These are phyloP conservation scores for Hofmannophila pseudospretella DNA, from an alignment of 2,888 invertebrate genomes.

Conservation along the genomic window DNA sequence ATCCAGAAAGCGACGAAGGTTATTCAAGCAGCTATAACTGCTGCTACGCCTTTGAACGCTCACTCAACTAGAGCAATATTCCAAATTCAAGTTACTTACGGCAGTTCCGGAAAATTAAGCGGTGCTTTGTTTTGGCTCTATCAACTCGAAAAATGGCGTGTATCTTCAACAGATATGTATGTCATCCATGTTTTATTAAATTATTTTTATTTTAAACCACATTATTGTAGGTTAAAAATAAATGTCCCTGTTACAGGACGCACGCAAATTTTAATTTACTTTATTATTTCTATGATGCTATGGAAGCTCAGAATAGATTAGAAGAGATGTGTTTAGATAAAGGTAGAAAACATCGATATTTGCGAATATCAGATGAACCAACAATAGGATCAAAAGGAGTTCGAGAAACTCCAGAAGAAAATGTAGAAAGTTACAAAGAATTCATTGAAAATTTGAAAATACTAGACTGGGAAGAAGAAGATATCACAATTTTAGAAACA, in stretches of 20 bases:
- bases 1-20: constrained; percentile 83
- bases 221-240: not conserved
- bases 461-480: constrained; percentile 85
- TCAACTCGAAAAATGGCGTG: constrained; percentile 92
- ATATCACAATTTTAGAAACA: constrained; percentile 83
- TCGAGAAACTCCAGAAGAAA: constrained; percentile 81
- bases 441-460: constrained; percentile 80
- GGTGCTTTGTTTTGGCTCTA: constrained; percentile 92
- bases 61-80: constrained; percentile 91
- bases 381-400: constrained; percentile 78
- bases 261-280: constrained; percentile 94
- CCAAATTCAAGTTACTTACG: constrained; percentile 89
- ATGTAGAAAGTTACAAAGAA: constrained; percentile 80
- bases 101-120: constrained; percentile 90
- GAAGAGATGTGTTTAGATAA: constrained; percentile 82
- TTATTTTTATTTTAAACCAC: not conserved
- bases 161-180: constrained; percentile 87
- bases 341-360: constrained; percentile 85
- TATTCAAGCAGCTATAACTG: constrained; percentile 88
- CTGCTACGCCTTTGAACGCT: constrained; percentile 89
- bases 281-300: constrained; percentile 93
- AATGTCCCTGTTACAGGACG: constrained; percentile 78
- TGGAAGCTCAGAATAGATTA: constrained; percentile 82
- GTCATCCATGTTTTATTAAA: constrained; percentile 32
- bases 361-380: constrained; percentile 80